Evolutionary conservation across 1,140 invertebrate species (phyloP).

Genomic region (Zaprionus nigranus): DNA sequence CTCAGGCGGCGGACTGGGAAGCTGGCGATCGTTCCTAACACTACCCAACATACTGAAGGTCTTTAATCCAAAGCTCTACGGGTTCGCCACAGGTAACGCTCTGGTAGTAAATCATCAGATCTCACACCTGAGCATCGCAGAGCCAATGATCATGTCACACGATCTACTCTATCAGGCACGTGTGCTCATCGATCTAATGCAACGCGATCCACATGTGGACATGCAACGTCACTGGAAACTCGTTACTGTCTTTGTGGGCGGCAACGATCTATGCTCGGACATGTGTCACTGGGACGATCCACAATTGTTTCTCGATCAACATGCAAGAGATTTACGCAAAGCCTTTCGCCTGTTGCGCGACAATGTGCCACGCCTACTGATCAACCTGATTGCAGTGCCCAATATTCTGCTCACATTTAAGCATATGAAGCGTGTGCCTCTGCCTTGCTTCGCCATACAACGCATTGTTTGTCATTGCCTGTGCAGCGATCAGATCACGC

Average conservation of each 20-base stretch:
- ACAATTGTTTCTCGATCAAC: slow-evolving; percentile 51
- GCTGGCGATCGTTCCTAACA: slow-evolving; percentile 86
- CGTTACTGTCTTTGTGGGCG: slow-evolving; percentile 89
- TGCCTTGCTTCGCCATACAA: slow-evolving; percentile 82
- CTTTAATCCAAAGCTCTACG: slow-evolving; percentile 88
- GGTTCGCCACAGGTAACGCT: slow-evolving; percentile 82
- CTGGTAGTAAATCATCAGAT: slow-evolving; percentile 57
- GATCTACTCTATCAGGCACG: slow-evolving; percentile 88
- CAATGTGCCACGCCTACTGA: slow-evolving; percentile 68
- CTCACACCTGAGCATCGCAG: slow-evolving; percentile 87
- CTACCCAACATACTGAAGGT: slow-evolving; percentile 87
- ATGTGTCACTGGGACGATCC: slow-evolving; percentile 85
- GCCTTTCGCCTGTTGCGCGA: slow-evolving; percentile 70
- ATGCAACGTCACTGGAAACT: slow-evolving; percentile 89
- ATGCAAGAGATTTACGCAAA: slow-evolving; percentile 58
- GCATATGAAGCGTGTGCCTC: slow-evolving; percentile 66
- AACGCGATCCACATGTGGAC: slow-evolving; percentile 86
- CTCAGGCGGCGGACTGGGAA: slow-evolving; percentile 86
- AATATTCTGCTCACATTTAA: slow-evolving; percentile 71
- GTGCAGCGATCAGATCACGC: slow-evolving; percentile 78
- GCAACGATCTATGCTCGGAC: slow-evolving; percentile 89
- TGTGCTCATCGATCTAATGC: slow-evolving; percentile 87
- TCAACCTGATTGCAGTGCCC: slow-evolving; percentile 68
- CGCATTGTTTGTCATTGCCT: slow-evolving; percentile 86
- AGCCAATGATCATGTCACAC: slow-evolving; percentile 86